Conservation (phyloP, 2,888 invertebrate genomes). For the Lepidonotus clava region DNA sequence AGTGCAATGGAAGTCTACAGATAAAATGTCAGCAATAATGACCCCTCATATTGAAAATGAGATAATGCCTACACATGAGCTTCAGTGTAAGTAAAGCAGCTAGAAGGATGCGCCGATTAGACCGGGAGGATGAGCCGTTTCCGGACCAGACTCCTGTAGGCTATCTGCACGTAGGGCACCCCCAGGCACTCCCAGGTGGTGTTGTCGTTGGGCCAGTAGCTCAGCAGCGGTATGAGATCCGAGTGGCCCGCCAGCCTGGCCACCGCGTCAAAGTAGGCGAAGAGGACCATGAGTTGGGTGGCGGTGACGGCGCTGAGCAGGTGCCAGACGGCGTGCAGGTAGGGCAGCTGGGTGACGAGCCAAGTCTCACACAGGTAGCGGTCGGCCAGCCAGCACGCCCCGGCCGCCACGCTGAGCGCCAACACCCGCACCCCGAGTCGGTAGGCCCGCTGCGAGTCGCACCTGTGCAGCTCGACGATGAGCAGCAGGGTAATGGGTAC, state of each 20-base stretch:
- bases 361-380: constrained; percentile 89
- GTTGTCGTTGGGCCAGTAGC: constrained; percentile 48
- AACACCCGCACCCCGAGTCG: constrained; percentile 86
- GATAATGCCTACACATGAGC: no score
- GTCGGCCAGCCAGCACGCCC: constrained; percentile 90
- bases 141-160: constrained; percentile 10
- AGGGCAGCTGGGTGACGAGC: constrained; percentile 90
- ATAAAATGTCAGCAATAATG: no score
- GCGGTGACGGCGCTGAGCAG: constrained; percentile 87
- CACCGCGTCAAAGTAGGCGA: constrained; percentile 40
- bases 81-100: no score
- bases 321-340: constrained; percentile 92
- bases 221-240: constrained; percentile 15
- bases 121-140: constrained; percentile 23
- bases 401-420: constrained; percentile 86
- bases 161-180: constrained; percentile 26
- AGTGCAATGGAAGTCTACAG: no score
- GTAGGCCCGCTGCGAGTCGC: constrained; percentile 65
- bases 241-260: background rate
- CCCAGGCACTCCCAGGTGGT: constrained; percentile 20
- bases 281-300: background rate
- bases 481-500: constrained; percentile 87
- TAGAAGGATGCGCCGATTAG: no score
- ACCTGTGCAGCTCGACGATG: constrained; percentile 86
- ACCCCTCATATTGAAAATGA: no score